Base-by-base conservation (phyloP, 1,140 invertebrate genomes). In the Leucophenga varia region DNA sequence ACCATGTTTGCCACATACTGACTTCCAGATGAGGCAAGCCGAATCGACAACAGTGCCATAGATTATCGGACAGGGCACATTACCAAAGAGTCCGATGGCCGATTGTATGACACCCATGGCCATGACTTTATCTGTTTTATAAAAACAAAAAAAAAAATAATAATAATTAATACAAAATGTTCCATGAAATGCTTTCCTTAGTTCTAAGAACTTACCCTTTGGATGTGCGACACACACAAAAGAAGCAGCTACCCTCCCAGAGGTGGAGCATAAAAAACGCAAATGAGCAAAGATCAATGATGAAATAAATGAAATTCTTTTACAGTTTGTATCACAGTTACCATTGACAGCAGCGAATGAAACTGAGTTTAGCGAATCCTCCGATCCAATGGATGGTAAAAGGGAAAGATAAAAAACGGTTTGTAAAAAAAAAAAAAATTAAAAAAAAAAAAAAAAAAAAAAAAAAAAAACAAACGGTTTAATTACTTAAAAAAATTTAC, bases 121-220 rank as follows among this genome's bases (percentile, higher is more conserved):
- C 91, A 95, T 93, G 25, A 91, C 91, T 76, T 95, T 95, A 74
- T 95, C 92, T 78, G 54, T n/a, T n/a, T n/a, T n/a, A n/a, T n/a
- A n/a, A n/a, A n/a, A n/a, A n/a, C n/a, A n/a, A n/a, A n/a, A n/a
- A n/a, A n/a, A n/a, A n/a, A n/a, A n/a, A n/a, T n/a, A n/a, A n/a
- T n/a, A n/a, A n/a, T n/a, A n/a, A n/a, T n/a, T n/a, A n/a, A n/a
- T n/a, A n/a, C n/a, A n/a, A n/a, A n/a, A n/a, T n/a, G n/a, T n/a
- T n/a, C n/a, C n/a, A n/a, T n/a, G n/a, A n/a, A n/a, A n/a, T n/a
- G n/a, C n/a, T n/a, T n/a, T n/a, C n/a, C n/a, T n/a, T n/a, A n/a
- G n/a, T n/a, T n/a, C n/a, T n/a, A n/a, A n/a, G n/a, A n/a, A n/a
- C n/a, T n/a, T 18, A n/a, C n/a, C n/a, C n/a, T n/a, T n/a, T n/a